Base-by-base conservation (phyloP, 2,888 invertebrate genomes). In the Nesidiocoris tenuis region DNA sequence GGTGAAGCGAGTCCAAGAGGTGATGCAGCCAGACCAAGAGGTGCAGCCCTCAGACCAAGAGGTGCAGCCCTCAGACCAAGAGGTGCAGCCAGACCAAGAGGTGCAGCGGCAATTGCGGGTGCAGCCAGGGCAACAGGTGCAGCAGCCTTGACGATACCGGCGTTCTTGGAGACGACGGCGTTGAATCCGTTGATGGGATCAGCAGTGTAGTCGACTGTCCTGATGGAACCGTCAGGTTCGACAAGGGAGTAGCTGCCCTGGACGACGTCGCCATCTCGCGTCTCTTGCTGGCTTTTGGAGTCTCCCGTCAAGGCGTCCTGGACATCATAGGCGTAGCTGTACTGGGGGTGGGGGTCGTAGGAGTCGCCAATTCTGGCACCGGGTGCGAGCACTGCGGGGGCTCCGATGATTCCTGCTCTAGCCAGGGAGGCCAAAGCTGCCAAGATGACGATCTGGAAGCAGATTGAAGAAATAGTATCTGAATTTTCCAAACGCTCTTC, bases 341-440 rank as follows among this genome's bases (percentile, higher is more conserved):
- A 79, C 25, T 78, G 78, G 9, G 80, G 80, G 63, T 79, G 68
- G 7, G 79, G 78, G 75, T 80, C 79, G 77, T 78, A 80, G 22
- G 74, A 77, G 71, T 77, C 72, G 25, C 61, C 56, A 39, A 39
- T 39, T 12, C 5, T 3, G 24, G 61, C 16, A n/a, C 64, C 67
- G 56, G 74, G 65, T 9, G 66, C 67, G 17, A 55, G 25, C 22
- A 66, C 59, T 66, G 72, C 76, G 23, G 76, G 72, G 39, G 70
- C 72, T 16, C 39, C 59, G 64, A 70, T 1, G n/a, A 70, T 1
- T 59, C 70, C 70, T 17, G 59, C 70, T 25, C 61, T 22, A 23
- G 70, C 70, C 12, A 59, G 59, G 1, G 59, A 23, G 1, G 18
- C 70, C 57, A 70, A 25, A 18, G 70, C 61, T n/a, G 70, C 70